phyloP scores from a whole-genome alignment of 2,888 invertebrate species.

The Bombylius discolor region DNA sequence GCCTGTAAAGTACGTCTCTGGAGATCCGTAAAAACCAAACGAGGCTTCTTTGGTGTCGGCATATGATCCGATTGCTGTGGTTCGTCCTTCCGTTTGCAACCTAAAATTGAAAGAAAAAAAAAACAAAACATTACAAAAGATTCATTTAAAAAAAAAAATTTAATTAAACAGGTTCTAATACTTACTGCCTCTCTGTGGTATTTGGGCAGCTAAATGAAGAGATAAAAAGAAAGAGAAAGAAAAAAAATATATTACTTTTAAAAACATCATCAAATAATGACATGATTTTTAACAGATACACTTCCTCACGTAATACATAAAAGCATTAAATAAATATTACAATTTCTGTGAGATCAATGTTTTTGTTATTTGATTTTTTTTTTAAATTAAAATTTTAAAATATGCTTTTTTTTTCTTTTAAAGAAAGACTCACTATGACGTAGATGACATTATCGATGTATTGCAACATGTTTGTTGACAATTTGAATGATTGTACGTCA shows the following conservation, averaged over 20 bases:
- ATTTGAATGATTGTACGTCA: conserved; percentile 22
- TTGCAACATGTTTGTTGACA: conserved; percentile 31
- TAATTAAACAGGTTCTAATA: conserved; percentile 27
- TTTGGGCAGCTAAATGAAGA: conserved; percentile 72
- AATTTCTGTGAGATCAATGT: too few species aligned
- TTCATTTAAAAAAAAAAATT: background rate
- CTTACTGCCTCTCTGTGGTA: conserved; percentile 81
- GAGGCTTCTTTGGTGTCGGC: conserved; percentile 96
- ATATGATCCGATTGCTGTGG: conserved; percentile 64
- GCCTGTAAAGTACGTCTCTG: conserved; percentile 99
- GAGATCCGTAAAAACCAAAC: conserved; percentile 99
- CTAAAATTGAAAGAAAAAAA: conserved; percentile 39
- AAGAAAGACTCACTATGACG: conserved; percentile 47
- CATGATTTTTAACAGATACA: too few species aligned
- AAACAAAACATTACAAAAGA: background rate
- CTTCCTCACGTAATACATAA: too few species aligned
- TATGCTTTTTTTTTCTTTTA: background rate
- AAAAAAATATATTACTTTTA: too few species aligned
- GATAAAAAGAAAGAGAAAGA: conserved; percentile 17
- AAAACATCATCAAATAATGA: too few species aligned
- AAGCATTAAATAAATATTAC: too few species aligned
- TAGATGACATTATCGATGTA: conserved; percentile 20
- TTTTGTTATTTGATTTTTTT: background rate
- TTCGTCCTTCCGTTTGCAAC: conserved; percentile 95
- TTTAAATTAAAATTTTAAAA: background rate